Conservation (phyloP, 2,113 vertebrate species). For the Canis aureus region DNA sequence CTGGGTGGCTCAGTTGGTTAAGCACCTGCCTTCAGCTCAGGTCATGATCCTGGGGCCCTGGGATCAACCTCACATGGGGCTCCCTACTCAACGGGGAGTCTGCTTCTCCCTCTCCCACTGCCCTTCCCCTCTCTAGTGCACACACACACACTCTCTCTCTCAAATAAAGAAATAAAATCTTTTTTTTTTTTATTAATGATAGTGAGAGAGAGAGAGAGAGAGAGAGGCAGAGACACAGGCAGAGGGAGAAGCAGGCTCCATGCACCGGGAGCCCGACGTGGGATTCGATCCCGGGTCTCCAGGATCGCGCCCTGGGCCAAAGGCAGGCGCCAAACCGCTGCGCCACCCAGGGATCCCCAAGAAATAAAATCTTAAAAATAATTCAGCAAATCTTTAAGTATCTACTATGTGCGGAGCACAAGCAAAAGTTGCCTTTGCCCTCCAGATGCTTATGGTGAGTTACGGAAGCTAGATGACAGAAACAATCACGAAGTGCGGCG, state of each 20-base stretch:
- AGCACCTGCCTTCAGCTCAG: not conserved
- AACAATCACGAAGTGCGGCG: accelerated
- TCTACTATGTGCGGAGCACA: not conserved
- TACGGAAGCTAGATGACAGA: not conserved
- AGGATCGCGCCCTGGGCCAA: too few species aligned
- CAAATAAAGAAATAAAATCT: not conserved
- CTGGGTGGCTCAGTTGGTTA: not conserved
- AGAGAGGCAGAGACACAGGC: too few species aligned
- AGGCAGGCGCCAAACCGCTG: too few species aligned
- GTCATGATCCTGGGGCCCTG: not conserved
- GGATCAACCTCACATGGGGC: not conserved
- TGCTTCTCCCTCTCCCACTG: not conserved
- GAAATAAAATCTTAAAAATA: not conserved
- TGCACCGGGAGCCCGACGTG: too few species aligned
- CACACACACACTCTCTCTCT: not conserved
- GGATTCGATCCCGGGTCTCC: too few species aligned
- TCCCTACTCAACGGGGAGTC: not conserved
- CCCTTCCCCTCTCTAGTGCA: not conserved
- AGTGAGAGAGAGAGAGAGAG: too few species aligned
- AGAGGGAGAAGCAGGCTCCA: too few species aligned
- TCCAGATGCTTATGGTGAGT: not conserved
- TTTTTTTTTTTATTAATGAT: too few species aligned
- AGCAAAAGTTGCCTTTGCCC: not conserved
- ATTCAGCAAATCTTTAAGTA: not conserved
- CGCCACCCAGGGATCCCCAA: too few species aligned